Percentiles rank a stretch among this genome's conserved stretches.
These are phyloP conservation scores for Corvus hawaiiensis DNA, from an alignment of 2,113 vertebrate genomes.

Conservation along the genomic window DNA sequence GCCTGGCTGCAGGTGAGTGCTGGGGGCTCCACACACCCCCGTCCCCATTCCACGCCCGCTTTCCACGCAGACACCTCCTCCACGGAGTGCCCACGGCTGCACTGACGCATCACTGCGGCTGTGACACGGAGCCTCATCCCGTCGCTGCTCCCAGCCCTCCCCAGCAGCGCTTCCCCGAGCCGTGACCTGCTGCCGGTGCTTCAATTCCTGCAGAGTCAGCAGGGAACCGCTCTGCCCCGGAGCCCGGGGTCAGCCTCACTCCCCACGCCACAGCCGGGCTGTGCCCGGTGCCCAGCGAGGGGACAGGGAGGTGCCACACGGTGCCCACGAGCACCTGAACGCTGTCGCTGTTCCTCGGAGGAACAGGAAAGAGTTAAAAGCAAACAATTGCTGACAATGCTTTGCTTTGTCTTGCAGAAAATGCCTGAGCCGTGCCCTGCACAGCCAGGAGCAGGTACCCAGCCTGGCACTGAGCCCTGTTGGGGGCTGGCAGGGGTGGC, in stretches of 20 bases:
- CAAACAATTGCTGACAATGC: not conserved
- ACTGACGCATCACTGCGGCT: not conserved
- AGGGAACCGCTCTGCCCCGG: not conserved
- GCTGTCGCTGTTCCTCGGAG: fast-evolving
- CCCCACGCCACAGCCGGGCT: not conserved
- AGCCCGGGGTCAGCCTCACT: fast-evolving
- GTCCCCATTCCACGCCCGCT: not conserved
- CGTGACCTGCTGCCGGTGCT: not conserved
- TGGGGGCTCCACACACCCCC: not conserved
- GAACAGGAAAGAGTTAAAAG: not conserved
- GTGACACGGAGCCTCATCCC: not conserved
- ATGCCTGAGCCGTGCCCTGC: not conserved
- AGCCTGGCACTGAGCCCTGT: not conserved
- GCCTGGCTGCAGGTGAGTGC: not conserved
- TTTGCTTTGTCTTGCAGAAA: not conserved
- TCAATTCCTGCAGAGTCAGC: not conserved
- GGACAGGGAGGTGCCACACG: not conserved
- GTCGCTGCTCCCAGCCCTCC: not conserved
- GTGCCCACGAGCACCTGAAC: not conserved
- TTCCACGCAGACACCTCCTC: not conserved
- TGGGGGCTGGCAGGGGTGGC: not conserved
- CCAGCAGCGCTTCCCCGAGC: not conserved
- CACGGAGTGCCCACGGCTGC: not conserved
- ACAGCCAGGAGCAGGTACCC: not conserved
- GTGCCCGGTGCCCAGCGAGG: not conserved